Evolutionary conservation across 23 tunicate genomes (phyloP), one percentile per base, ranked within the genome.

Genomic region (Clavelina lepadiformis): DNA sequence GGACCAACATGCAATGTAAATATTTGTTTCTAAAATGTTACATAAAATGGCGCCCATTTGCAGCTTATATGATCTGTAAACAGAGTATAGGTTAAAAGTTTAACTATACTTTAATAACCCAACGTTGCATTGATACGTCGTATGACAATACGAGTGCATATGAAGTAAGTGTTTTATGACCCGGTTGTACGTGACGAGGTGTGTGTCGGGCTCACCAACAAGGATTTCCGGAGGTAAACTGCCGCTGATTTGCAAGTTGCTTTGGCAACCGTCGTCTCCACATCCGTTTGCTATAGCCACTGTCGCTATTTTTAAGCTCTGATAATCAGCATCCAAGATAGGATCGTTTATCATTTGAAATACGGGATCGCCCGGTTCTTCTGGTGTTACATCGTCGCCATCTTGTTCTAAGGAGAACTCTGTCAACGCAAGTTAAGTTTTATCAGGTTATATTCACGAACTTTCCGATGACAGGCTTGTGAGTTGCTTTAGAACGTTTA

Each of bases 241-340:
- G 26, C 83, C 91, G 4, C 38, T 30, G 15, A 74, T 69, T 26
- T 56, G 45, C 47, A 82, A 69, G 36, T 74, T 31, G 75, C 91
- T 82, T 51, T 82, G 81, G 57, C 91, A 82, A 28, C 76, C 91
- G 45, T 82, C 75, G 26, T 56, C 75, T 2, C 81, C 81, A 46
- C 91, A 82, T 3, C 41, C 56, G 75, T 66, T 74, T 18, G 34
- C 45, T 1, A 74, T 56, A 23, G 24, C 36, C 46, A 82, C 75
- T 19, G 50, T 33, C 7, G 57, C 22, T 8, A n/a, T 32, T 23
- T 50, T 33, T 0, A 25, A 13, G 20, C 27, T 57, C 6, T 56
- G 75, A 34, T 49, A 79, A 33, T 82, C 91, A 3, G 70, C 81
- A 47, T 82, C 75, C 62, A 82, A 3, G 27, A 82, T 62, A n/a